These are phyloP conservation scores for Prorops nasuta DNA, from an alignment of 1,140 invertebrate genomes.

Conservation along the genomic window DNA sequence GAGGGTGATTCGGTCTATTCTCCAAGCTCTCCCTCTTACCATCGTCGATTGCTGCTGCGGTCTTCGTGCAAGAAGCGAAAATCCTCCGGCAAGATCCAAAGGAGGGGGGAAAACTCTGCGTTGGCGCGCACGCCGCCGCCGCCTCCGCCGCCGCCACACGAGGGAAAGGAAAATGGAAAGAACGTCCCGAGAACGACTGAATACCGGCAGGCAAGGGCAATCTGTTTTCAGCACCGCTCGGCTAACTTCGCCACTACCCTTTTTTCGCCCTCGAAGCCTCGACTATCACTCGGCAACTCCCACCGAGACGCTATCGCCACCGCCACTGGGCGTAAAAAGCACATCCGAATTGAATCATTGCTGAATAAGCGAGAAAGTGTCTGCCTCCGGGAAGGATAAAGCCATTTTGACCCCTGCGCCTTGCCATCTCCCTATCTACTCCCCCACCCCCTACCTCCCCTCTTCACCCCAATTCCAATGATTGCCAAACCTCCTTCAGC, in stretches of 20 bases:
- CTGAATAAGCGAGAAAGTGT: constrained; percentile 58
- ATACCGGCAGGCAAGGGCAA: constrained; percentile 45
- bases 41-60: too few relatives aligned
- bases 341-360: constrained; percentile 60
- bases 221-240: constrained; percentile 44
- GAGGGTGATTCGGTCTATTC: not conserved
- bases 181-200: constrained; percentile 15
- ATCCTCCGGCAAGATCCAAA: too few relatives aligned
- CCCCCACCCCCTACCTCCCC: too few relatives aligned
- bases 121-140: too few relatives aligned
- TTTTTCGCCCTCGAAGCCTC: not conserved
- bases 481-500: too few relatives aligned
- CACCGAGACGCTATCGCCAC: constrained; percentile 30
- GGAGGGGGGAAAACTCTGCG: not conserved
- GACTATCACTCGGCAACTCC: constrained; percentile 43
- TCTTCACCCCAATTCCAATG: too few relatives aligned
- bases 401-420: too few relatives aligned
- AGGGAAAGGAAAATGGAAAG: constrained; percentile 6
- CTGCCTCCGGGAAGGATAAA: too few relatives aligned
- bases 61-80: too few relatives aligned
- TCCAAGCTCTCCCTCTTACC: not conserved
- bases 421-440: too few relatives aligned
- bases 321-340: constrained; percentile 51
- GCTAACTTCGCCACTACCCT: constrained; percentile 13
- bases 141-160: too few relatives aligned